Conservation (phyloP, 2,888 invertebrate species). For the Sphecodes monilicornis region DNA sequence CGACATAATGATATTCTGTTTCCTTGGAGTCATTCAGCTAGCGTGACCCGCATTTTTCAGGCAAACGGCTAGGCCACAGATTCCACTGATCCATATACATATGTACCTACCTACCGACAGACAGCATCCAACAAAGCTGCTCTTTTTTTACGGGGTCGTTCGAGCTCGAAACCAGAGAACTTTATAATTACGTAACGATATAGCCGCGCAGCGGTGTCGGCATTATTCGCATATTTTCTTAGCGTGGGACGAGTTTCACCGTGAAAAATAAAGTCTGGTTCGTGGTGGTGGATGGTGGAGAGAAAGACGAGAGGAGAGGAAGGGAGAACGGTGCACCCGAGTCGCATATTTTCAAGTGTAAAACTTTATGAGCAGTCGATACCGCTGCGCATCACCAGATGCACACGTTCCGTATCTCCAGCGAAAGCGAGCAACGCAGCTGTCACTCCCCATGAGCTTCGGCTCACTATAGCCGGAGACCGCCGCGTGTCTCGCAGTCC, state of each 20-base stretch:
- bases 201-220: neutral
- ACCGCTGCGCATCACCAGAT: slow-evolving; percentile 39
- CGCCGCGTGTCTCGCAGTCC: slow-evolving; percentile 39
- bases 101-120: neutral
- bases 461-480: neutral
- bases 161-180: slow-evolving; percentile 20
- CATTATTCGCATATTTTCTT: neutral
- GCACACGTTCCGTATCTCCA: slow-evolving; percentile 32
- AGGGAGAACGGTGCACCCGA: neutral
- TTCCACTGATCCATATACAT: slow-evolving; percentile 7
- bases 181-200: slow-evolving; percentile 18
- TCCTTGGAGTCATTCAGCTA: neutral
- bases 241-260: neutral
- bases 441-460: slow-evolving; percentile 43
- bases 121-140: neutral
- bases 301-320: neutral
- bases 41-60: neutral
- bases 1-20: neutral
- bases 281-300: neutral
- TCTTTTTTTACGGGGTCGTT: neutral
- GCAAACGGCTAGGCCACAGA: neutral
- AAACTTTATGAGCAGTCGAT: slow-evolving; percentile 32
- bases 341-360: slow-evolving; percentile 19
- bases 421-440: slow-evolving; percentile 33
- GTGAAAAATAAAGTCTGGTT: slow-evolving; percentile 9